A percentile compares a stretch with the other conserved stretches of the same genome.
Conservation (phyloP, 1,140 invertebrate genomes). For the Steinernema khuongi region DNA sequence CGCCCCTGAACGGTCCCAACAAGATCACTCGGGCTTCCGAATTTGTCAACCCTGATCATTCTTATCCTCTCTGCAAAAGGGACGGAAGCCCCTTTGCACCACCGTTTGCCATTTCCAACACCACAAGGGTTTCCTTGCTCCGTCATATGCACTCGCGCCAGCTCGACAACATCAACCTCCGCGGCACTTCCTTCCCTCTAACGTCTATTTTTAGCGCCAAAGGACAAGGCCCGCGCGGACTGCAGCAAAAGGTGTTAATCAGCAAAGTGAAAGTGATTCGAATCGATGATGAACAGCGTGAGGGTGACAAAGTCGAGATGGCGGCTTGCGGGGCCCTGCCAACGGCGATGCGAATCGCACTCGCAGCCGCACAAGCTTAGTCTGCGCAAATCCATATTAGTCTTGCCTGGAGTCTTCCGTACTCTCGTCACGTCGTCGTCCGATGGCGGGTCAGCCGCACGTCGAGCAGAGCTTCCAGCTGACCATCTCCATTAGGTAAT, state of each 20-base stretch:
- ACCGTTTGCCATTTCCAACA: too few species aligned
- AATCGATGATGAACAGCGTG: neutral
- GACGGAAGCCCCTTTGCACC: too few species aligned
- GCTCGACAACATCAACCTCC: too few species aligned
- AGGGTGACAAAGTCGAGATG: neutral
- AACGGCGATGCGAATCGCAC: neutral
- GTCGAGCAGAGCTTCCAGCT: slow-evolving; percentile 10
- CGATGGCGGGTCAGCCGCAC: neutral
- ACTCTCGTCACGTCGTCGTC: neutral
- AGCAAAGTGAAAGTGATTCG: neutral
- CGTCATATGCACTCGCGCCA: too few species aligned
- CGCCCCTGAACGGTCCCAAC: too few species aligned
- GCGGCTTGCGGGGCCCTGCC: neutral
- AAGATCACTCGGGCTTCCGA: too few species aligned
- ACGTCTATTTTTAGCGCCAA: too few species aligned
- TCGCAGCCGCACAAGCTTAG: neutral
- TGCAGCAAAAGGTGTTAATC: neutral
- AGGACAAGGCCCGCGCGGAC: too few species aligned
- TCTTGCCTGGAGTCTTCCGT: neutral
- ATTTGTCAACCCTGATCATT: too few species aligned
- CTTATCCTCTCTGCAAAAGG: too few species aligned
- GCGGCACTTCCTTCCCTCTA: too few species aligned
- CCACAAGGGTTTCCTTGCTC: too few species aligned
- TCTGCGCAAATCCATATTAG: neutral
- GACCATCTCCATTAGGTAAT: slow-evolving; percentile 2